Evolutionary conservation across 2,113 vertebrate species (phyloP).

Genomic region (Parus major): DNA sequence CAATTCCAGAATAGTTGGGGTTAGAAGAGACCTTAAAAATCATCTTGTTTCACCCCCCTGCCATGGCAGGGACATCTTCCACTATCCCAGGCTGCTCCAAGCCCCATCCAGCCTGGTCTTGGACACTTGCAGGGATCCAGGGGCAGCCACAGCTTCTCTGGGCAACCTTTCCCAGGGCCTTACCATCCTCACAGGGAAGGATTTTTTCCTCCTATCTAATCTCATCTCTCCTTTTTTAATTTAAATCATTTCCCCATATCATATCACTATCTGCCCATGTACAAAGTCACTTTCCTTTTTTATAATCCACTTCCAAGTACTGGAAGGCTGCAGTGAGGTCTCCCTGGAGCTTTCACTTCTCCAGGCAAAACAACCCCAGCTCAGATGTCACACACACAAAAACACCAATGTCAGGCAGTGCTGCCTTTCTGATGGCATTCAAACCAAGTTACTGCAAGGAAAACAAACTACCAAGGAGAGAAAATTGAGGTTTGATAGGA

Average conservation of each 20-base stretch:
- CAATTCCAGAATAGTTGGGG: not conserved
- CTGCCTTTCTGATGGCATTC: not conserved
- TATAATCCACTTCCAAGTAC: not conserved
- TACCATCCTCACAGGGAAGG: accelerated
- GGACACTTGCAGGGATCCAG: not conserved
- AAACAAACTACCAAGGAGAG: not conserved
- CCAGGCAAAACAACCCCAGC: not conserved
- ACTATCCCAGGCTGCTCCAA: accelerated
- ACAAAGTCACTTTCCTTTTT: not conserved
- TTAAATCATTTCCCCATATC: not conserved
- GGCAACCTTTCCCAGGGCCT: not conserved
- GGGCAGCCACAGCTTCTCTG: not conserved
- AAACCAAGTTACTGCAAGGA: not conserved
- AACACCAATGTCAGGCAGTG: not conserved
- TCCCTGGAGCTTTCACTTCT: not conserved
- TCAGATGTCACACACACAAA: not conserved
- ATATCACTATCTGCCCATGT: not conserved
- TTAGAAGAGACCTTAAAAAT: not conserved
- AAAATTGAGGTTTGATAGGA: not conserved
- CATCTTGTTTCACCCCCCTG: not conserved
- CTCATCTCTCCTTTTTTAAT: not conserved
- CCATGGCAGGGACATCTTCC: not conserved
- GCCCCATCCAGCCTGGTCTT: accelerated
- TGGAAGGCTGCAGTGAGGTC: not conserved
- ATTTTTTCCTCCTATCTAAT: not conserved